Evolutionary conservation across 53 echinoderm and acorn worm species (phyloP).

Genomic region (Astropecten irregularis): DNA sequence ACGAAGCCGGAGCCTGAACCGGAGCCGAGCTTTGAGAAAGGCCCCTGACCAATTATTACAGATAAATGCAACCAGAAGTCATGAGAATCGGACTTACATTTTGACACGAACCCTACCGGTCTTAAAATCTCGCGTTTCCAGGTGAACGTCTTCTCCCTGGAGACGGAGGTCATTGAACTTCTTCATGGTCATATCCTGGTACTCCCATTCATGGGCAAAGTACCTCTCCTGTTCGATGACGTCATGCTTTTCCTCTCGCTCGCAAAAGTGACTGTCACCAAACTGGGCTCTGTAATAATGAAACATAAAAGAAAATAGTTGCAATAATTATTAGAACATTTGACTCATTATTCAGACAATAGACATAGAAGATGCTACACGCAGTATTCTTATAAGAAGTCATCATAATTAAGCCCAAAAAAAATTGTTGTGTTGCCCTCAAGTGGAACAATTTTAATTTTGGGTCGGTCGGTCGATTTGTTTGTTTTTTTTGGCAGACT

Average conservation of each 20-base stretch:
- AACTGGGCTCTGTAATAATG: conserved; percentile 11
- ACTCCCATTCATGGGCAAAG: conserved; percentile 8
- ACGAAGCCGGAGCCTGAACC: too few species aligned
- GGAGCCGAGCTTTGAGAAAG: too few species aligned
- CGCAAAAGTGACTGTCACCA: conserved; percentile 32
- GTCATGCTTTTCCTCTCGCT: neutral
- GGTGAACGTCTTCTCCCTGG: neutral
- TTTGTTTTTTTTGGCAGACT: too few species aligned
- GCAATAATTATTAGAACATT: neutral
- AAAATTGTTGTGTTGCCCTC: too few species aligned
- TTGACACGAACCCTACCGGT: conserved; percentile 6
- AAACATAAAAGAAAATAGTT: neutral
- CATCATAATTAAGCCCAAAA: too few species aligned
- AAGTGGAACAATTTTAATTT: too few species aligned
- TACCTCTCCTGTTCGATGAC: neutral
- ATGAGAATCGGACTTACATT: conserved; percentile 31
- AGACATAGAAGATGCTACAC: too few species aligned
- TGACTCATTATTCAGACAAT: neutral
- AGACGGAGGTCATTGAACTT: conserved; percentile 1
- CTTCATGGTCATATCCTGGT: neutral
- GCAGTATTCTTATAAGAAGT: too few species aligned
- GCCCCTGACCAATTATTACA: too few species aligned
- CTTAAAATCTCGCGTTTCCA: neutral
- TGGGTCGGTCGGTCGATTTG: too few species aligned
- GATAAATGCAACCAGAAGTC: too few species aligned